Conservation (phyloP, 2,113 vertebrate genomes). For the Alexandromys fortis region DNA sequence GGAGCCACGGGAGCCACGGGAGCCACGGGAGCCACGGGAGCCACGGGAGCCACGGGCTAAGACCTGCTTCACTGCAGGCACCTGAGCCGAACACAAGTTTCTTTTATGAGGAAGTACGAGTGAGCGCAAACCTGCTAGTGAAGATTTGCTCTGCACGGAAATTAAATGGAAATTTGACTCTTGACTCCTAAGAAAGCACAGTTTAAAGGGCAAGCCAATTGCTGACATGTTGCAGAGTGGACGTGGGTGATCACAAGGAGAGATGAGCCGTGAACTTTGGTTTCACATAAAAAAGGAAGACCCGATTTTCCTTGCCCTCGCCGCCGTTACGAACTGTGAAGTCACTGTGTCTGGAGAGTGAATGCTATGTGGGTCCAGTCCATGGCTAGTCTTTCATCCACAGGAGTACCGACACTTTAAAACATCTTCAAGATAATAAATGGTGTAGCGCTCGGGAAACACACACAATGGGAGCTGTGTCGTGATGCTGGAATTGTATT, state of each 20-base stretch:
- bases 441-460: background rate
- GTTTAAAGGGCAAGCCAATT: background rate
- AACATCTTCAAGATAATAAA: background rate
- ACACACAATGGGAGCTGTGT: background rate
- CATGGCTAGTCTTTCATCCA: background rate
- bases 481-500: background rate
- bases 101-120: background rate
- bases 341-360: background rate
- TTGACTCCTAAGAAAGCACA: background rate
- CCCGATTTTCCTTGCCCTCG: fast-evolving
- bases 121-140: background rate
- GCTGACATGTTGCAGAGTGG: fast-evolving
- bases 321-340: fast-evolving
- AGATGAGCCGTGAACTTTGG: fast-evolving
- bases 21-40: too few species aligned
- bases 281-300: background rate
- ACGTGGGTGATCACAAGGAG: fast-evolving
- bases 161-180: background rate
- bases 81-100: background rate
- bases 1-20: background rate
- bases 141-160: background rate
- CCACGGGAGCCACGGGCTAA: fast-evolving
- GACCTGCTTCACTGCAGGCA: background rate
- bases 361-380: background rate
- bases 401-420: background rate